Evolutionary conservation across 2,113 vertebrate species (phyloP).

Genomic region (Balaenoptera acutorostrata): DNA sequence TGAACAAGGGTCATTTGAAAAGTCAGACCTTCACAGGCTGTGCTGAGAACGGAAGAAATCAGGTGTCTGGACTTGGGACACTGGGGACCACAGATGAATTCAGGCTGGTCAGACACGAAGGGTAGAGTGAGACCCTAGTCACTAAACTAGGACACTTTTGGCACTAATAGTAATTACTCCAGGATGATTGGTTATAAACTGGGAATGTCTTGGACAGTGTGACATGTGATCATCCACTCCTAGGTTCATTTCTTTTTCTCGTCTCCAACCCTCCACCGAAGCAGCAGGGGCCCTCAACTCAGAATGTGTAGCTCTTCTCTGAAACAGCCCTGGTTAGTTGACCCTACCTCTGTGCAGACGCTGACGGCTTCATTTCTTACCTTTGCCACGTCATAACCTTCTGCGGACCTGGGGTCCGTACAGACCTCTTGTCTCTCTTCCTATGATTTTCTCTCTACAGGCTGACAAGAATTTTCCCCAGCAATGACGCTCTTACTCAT

Average conservation of each 20-base stretch:
- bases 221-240: rapidly evolving
- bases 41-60: neutral
- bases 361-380: neutral
- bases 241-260: neutral
- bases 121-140: neutral
- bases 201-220: neutral
- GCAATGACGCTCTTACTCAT: neutral
- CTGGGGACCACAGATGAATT: neutral
- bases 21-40: neutral
- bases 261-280: neutral
- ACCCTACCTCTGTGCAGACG: rapidly evolving
- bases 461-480: neutral
- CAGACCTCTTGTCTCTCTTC: neutral
- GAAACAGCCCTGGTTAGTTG: no score
- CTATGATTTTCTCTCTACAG: neutral
- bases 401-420: neutral
- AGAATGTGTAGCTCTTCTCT: neutral
- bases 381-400: neutral
- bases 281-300: neutral
- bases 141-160: neutral
- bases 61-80: neutral
- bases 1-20: neutral
- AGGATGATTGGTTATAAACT: neutral
- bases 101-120: neutral
- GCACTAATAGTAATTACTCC: neutral